Conservation (phyloP, 2,888 invertebrate genomes). For the Chloroclysta siterata region DNA sequence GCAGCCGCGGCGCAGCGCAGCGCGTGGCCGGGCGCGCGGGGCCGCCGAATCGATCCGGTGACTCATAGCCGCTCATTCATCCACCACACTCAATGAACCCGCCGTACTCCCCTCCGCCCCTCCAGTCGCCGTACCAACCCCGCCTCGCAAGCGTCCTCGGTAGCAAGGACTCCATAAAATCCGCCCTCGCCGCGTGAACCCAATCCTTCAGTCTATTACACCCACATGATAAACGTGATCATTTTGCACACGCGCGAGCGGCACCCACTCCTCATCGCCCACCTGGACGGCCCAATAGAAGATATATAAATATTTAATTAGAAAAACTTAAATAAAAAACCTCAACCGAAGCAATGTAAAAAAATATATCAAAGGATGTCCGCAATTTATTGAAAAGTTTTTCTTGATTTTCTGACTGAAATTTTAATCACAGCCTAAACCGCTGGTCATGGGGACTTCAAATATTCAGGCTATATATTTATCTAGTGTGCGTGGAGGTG, state of each 20-base stretch:
- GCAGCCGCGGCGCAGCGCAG: constrained; percentile 48
- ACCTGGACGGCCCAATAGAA: constrained; percentile 36
- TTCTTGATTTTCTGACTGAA: too few relatives aligned
- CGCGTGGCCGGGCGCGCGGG: constrained; percentile 39
- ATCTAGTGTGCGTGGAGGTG: not conserved
- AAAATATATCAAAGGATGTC: constrained; percentile 16
- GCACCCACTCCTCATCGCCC: constrained; percentile 53
- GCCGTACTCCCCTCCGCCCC: constrained; percentile 56
- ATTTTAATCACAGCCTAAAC: too few relatives aligned
- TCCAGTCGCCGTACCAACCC: constrained; percentile 48
- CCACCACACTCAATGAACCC: constrained; percentile 81
- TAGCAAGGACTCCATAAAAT: constrained; percentile 77
- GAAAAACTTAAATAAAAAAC: constrained; percentile 14
- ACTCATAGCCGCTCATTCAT: constrained; percentile 82
- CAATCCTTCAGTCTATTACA: constrained; percentile 67
- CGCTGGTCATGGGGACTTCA: too few relatives aligned
- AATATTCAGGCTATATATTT: too few relatives aligned
- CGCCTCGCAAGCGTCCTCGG: constrained; percentile 63
- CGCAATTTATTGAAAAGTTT: too few relatives aligned
- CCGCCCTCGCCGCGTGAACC: constrained; percentile 65
- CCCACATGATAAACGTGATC: constrained; percentile 65
- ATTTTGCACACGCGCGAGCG: constrained; percentile 48
- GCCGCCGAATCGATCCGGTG: constrained; percentile 74
- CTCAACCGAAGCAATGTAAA: constrained; percentile 20
- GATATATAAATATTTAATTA: constrained; percentile 11